phyloP scores from a whole-genome alignment of 2,113 vertebrate species.

The Xenotilapia caudafasciata region DNA sequence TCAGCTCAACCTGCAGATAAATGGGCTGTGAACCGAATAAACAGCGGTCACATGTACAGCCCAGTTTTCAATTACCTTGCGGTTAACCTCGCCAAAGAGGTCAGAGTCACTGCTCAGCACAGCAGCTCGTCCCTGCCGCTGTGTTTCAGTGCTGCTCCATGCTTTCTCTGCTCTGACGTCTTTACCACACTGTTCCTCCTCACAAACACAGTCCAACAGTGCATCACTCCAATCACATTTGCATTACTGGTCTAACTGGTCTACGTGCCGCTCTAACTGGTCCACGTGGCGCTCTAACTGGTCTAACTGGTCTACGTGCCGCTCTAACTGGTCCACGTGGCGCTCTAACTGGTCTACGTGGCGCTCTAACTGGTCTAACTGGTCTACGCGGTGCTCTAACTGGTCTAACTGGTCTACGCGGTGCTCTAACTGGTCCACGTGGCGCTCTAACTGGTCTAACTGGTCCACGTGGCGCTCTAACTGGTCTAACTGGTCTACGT shows the following conservation, averaged over 20 bases:
- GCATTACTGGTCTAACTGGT: neutral
- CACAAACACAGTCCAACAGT: neutral
- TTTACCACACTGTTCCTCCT: neutral
- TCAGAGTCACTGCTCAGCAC: constrained; percentile 23
- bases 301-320: rapidly evolving
- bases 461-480: rapidly evolving
- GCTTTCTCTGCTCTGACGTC: neutral
- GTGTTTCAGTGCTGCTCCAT: neutral
- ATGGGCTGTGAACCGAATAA: constrained; percentile 64
- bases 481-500: rapidly evolving
- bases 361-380: no score
- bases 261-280: rapidly evolving
- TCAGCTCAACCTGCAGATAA: constrained; percentile 63
- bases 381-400: rapidly evolving
- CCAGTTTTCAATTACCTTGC: constrained; percentile 63
- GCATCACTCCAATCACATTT: neutral
- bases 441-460: no score
- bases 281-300: rapidly evolving
- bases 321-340: neutral
- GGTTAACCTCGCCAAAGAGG: constrained; percentile 57
- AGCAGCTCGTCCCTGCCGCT: constrained; percentile 13
- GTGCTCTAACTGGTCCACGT: rapidly evolving
- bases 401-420: rapidly evolving
- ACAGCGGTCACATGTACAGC: constrained; percentile 54
- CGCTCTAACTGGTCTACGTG: rapidly evolving